These are phyloP conservation scores for Gymnoscopelus braueri DNA, from an alignment of 2,797 vertebrate genomes.

Conservation along the genomic window DNA sequence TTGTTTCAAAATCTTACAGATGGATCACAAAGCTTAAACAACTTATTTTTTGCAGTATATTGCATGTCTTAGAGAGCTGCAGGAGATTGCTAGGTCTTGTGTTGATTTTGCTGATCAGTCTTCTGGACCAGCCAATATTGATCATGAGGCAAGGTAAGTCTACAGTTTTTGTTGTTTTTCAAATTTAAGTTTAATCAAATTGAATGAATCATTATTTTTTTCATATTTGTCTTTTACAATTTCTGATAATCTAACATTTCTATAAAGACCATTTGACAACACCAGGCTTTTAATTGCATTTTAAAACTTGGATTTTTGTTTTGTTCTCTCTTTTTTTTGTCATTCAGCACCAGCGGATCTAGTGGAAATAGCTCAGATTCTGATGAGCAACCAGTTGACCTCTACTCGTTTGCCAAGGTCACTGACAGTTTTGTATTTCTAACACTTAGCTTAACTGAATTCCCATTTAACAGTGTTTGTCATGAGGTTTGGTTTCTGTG, in stretches of 20 bases:
- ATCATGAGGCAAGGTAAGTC: constrained; percentile 23
- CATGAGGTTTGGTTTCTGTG: too few relatives aligned
- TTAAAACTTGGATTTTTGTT: too few relatives aligned
- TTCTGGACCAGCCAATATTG: constrained; percentile 15
- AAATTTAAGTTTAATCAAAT: too few relatives aligned
- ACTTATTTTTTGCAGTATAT: constrained; percentile 59
- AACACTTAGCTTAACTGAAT: too few relatives aligned
- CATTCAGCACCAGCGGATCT: constrained; percentile 70
- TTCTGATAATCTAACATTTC: too few relatives aligned
- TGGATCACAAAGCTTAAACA: not conserved
- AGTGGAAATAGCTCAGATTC: constrained; percentile 77
- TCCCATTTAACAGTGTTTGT: too few relatives aligned
- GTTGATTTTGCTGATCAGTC: constrained; percentile 18
- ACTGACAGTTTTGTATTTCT: not conserved
- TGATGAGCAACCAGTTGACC: constrained; percentile 46
- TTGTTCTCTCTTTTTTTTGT: too few relatives aligned
- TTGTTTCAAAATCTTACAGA: not conserved
- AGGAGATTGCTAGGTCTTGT: constrained; percentile 62
- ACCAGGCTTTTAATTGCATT: too few relatives aligned
- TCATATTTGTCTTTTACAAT: too few relatives aligned
- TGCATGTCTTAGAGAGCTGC: constrained; percentile 69
- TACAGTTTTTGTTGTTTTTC: too few relatives aligned
- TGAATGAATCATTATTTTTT: too few relatives aligned
- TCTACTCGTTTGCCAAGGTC: constrained; percentile 69
- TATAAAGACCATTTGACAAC: too few relatives aligned